phyloP scores from a whole-genome alignment of 2,888 invertebrate genomes.

The Theodoxus fluviatilis region DNA sequence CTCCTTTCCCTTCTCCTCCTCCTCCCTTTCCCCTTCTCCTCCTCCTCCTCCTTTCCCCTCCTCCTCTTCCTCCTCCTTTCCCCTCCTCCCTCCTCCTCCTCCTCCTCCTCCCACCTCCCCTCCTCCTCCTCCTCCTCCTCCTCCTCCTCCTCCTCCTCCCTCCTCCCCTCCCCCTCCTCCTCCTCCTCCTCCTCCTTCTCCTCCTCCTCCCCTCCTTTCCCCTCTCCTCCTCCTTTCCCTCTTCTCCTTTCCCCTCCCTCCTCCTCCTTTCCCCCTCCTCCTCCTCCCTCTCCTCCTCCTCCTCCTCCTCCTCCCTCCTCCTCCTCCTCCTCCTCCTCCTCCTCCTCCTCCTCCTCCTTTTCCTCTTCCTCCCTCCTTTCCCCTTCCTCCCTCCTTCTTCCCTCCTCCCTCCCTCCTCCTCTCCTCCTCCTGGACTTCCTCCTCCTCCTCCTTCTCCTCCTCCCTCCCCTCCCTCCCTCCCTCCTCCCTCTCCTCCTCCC shows the following conservation, averaged over 20 bases:
- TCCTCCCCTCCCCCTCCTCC: conserved; percentile 39
- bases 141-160: conserved; percentile 39
- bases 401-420: neutral
- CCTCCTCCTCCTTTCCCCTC: neutral
- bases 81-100: neutral
- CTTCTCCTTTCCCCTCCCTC: no score
- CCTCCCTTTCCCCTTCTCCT: neutral
- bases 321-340: conserved; percentile 40
- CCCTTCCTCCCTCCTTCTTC: neutral
- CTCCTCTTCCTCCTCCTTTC: neutral
- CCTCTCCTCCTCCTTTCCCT: no score
- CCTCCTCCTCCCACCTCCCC: conserved; percentile 33
- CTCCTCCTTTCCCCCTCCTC: neutral
- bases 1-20: neutral
- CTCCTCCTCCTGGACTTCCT: neutral
- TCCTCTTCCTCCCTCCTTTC: conserved; percentile 30
- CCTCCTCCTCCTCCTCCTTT: conserved; percentile 40
- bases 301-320: conserved; percentile 46
- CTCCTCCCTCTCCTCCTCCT: conserved; percentile 34
- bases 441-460: neutral
- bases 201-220: no score
- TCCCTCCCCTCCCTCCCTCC: neutral
- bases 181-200: conserved; percentile 35
- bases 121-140: conserved; percentile 45
- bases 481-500: neutral